Evolutionary conservation across 2,888 invertebrate genomes (phyloP).

Genomic region (Nomada fabriciana): DNA sequence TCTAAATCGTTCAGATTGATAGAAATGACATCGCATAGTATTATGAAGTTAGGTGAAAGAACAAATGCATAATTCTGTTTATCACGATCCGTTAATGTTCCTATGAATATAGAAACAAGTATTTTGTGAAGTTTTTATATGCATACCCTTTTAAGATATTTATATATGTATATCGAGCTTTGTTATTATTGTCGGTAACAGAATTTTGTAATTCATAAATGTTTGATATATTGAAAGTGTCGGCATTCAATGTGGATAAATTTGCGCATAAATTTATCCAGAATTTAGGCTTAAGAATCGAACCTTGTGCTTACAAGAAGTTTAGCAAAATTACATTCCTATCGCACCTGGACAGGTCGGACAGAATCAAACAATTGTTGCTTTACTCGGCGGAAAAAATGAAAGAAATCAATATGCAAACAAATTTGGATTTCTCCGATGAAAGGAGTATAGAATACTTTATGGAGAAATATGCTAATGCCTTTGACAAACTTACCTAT

Average conservation of each 20-base stretch:
- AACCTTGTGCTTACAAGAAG: slow-evolving; percentile 25
- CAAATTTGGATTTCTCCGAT: slow-evolving; percentile 44
- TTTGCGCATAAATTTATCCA: slow-evolving; percentile 58
- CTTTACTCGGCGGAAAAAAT: slow-evolving; percentile 35
- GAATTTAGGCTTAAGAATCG: slow-evolving; percentile 53
- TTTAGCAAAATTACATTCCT: slow-evolving; percentile 44
- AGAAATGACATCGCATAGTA: neutral
- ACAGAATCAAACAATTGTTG: slow-evolving; percentile 33
- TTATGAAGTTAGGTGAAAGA: slow-evolving; percentile 37
- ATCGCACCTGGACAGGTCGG: slow-evolving; percentile 28
- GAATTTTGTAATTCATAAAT: slow-evolving; percentile 3
- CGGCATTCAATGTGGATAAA: slow-evolving; percentile 53
- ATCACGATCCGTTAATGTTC: slow-evolving; percentile 24
- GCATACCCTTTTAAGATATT: slow-evolving; percentile 19
- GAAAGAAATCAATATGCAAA: slow-evolving; percentile 37
- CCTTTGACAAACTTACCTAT: slow-evolving; percentile 49
- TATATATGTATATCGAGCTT: neutral
- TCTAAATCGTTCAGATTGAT: neutral
- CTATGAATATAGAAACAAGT: slow-evolving; percentile 14
- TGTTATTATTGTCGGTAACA: neutral
- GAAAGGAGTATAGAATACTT: slow-evolving; percentile 39
- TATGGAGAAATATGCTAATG: slow-evolving; percentile 51
- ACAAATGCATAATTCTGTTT: slow-evolving; percentile 36
- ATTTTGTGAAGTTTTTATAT: slow-evolving; percentile 37
- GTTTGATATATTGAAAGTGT: slow-evolving; percentile 52